These are phyloP conservation scores for Myotis findleyi DNA, from an alignment of 2,797 vertebrate species.

Conservation along the genomic window DNA sequence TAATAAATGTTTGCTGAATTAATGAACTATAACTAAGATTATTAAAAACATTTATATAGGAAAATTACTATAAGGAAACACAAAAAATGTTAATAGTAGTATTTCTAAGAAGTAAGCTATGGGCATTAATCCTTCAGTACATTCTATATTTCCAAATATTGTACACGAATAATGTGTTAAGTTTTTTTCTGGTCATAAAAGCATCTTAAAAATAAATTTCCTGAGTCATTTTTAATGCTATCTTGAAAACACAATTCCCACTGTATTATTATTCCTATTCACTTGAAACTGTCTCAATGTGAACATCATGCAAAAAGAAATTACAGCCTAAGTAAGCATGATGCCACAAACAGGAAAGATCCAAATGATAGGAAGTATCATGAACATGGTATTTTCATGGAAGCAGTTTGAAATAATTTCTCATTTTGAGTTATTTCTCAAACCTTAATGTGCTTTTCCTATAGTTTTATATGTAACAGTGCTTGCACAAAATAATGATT, in stretches of 20 bases:
- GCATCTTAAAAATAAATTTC: constrained; percentile 42
- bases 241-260: constrained; percentile 39
- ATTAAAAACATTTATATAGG: background rate
- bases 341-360: background rate
- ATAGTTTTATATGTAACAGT: background rate
- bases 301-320: constrained; percentile 26
- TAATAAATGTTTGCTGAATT: constrained; percentile 55
- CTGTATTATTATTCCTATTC: background rate
- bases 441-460: constrained; percentile 19
- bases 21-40: constrained; percentile 48
- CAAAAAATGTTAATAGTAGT: background rate
- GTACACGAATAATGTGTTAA: background rate
- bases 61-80: constrained; percentile 28
- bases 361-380: background rate
- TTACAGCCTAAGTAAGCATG: constrained; percentile 34
- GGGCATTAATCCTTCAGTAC: background rate
- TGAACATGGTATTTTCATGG: background rate
- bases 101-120: constrained; percentile 32
- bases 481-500: background rate
- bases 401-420: constrained; percentile 33
- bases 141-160: constrained; percentile 11
- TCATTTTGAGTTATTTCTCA: constrained; percentile 43
- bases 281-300: constrained; percentile 23
- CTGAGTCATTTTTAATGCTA: constrained; percentile 34
- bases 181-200: constrained; percentile 39